These are phyloP conservation scores for Sminthurides aquaticus DNA, from an alignment of 2,888 invertebrate genomes.

Conservation along the genomic window DNA sequence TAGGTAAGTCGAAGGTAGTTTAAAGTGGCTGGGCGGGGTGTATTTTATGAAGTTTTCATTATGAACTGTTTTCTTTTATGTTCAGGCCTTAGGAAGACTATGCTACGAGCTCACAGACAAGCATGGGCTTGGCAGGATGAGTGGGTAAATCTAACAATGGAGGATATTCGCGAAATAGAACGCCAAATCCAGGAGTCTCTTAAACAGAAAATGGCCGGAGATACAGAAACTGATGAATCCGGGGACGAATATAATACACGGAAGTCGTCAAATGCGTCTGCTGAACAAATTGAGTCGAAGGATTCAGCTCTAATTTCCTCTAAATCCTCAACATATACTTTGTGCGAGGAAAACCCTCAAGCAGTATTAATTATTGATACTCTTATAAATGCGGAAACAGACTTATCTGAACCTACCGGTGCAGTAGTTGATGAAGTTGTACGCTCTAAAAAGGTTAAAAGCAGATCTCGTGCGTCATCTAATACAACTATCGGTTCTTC, in stretches of 20 bases:
- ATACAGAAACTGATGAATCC: slow-evolving; percentile 45
- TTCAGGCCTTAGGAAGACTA: slow-evolving; percentile 86
- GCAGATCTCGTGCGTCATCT: not conserved
- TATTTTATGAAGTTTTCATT: not conserved
- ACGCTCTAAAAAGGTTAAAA: not conserved
- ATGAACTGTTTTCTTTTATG: too few relatives aligned
- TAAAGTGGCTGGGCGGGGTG: not conserved
- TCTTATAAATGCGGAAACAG: not conserved
- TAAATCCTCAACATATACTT: not conserved
- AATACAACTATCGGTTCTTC: not conserved
- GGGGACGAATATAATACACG: slow-evolving; percentile 28
- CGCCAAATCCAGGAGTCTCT: slow-evolving; percentile 84
- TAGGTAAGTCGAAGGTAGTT: slow-evolving; percentile 54
- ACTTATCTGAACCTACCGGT: not conserved
- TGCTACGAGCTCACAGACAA: slow-evolving; percentile 95
- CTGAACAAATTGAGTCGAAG: slow-evolving; percentile 51
- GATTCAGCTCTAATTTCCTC: slow-evolving; percentile 59
- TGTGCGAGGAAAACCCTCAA: not conserved
- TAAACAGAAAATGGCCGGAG: slow-evolving; percentile 76
- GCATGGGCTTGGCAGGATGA: slow-evolving; percentile 99
- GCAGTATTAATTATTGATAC: not conserved
- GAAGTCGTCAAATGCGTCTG: not conserved
- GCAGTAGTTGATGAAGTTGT: not conserved
- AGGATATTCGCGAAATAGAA: slow-evolving; percentile 92
- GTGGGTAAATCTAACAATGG: slow-evolving; percentile 92